Conservation (phyloP, 2,888 invertebrate species). For the Clistopyga incitator region DNA sequence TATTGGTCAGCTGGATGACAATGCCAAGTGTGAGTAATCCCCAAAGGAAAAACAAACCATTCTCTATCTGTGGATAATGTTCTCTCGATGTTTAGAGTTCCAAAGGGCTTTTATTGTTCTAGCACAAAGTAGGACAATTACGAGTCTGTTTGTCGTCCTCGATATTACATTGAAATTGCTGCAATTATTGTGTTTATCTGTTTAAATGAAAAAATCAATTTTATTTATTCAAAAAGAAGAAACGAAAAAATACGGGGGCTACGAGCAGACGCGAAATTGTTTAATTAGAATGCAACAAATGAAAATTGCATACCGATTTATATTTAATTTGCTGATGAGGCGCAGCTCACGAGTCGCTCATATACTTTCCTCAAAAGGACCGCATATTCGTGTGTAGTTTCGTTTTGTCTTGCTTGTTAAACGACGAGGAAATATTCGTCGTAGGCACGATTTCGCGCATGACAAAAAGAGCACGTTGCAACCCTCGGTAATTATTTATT, state of each 20-base stretch:
- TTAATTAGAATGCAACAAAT: conserved; percentile 38
- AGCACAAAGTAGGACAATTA: conserved; percentile 33
- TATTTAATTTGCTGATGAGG: conserved; percentile 33
- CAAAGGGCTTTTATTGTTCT: conserved; percentile 43
- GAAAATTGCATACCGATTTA: conserved; percentile 26
- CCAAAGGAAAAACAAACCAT: conserved; percentile 70
- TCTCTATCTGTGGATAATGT: conserved; percentile 57
- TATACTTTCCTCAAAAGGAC: conserved; percentile 27
- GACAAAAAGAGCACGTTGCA: conserved; percentile 43
- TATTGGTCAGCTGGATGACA: conserved; percentile 84
- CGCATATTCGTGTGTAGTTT: conserved; percentile 20
- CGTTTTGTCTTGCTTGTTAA: conserved; percentile 40
- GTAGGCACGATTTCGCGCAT: conserved; percentile 38
- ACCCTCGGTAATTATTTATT: background rate
- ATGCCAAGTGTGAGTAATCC: conserved; percentile 83
- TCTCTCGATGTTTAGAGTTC: conserved; percentile 62
- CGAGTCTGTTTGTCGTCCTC: conserved; percentile 48
- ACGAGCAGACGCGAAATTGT: conserved; percentile 44
- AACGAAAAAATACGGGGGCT: background rate
- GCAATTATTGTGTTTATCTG: no score
- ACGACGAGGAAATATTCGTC: background rate
- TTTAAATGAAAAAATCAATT: no score
- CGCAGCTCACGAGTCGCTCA: conserved; percentile 23
- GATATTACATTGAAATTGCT: background rate
- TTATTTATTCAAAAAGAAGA: background rate